These are phyloP conservation scores for Schizothorax lantsangensis DNA, from an alignment of 2,797 vertebrate species.

Conservation along the genomic window DNA sequence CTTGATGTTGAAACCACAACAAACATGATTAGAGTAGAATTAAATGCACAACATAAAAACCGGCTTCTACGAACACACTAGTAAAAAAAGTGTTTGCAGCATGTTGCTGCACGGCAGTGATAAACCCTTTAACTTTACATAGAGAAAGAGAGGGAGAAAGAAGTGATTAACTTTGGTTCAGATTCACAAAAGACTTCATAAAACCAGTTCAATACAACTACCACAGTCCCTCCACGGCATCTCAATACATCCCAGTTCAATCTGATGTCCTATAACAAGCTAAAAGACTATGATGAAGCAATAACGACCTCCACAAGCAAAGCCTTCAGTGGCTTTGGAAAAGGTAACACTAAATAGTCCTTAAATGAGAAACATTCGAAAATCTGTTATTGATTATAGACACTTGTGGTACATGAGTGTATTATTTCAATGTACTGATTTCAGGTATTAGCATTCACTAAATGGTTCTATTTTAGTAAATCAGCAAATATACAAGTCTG, in stretches of 20 bases:
- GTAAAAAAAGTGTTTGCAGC: constrained; percentile 6
- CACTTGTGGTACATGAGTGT: constrained; percentile 4
- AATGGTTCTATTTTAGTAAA: background rate
- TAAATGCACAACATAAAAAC: constrained; percentile 11
- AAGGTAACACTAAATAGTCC: background rate
- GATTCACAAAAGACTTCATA: background rate
- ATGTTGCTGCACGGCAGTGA: constrained; percentile 26
- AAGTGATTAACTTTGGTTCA: constrained; percentile 6
- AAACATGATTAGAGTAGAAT: background rate
- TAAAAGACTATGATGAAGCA: background rate
- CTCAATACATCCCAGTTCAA: background rate
- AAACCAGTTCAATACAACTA: background rate
- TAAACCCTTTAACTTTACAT: background rate
- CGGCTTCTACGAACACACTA: background rate
- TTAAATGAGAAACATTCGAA: constrained; percentile 13
- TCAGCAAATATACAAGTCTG: background rate
- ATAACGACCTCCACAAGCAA: constrained; percentile 5
- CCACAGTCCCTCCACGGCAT: background rate
- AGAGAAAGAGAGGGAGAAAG: constrained; percentile 4
- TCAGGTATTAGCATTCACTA: background rate
- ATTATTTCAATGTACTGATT: background rate
- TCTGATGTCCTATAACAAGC: background rate
- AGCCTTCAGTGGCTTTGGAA: background rate
- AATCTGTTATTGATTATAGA: constrained; percentile 10
- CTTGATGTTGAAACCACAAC: background rate